These are phyloP conservation scores for Theocolax elegans DNA, from an alignment of 1,140 invertebrate species.

Conservation along the genomic window DNA sequence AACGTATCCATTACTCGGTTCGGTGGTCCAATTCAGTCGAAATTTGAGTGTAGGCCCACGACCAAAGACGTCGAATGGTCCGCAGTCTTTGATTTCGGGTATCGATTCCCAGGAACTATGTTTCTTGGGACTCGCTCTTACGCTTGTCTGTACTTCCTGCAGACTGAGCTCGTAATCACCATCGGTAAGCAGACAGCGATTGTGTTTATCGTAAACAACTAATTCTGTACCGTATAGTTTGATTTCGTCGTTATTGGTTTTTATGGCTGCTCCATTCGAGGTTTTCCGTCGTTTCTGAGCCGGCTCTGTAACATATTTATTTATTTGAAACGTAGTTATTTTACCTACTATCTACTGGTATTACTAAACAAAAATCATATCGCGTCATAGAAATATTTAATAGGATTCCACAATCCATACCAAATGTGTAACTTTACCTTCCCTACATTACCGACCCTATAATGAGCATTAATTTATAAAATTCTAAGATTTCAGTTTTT, in stretches of 20 bases:
- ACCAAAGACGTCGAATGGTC: slow-evolving; percentile 78
- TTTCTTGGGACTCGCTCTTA: slow-evolving; percentile 73
- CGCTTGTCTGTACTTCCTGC: slow-evolving; percentile 75
- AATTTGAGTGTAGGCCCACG: slow-evolving; percentile 86
- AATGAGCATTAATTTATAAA: no score
- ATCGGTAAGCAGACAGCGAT: slow-evolving; percentile 84
- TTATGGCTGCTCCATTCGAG: slow-evolving; percentile 57
- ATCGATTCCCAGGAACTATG: slow-evolving; percentile 85
- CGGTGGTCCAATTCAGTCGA: slow-evolving; percentile 83
- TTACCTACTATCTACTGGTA: no score
- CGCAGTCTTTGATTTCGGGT: slow-evolving; percentile 74
- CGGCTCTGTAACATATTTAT: slow-evolving; percentile 66
- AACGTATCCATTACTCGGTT: slow-evolving; percentile 77
- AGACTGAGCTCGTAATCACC: slow-evolving; percentile 91
- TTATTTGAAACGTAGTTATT: not conserved
- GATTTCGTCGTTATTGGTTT: slow-evolving; percentile 68
- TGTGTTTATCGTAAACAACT: slow-evolving; percentile 91
- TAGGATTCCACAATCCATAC: no score
- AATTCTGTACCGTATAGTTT: slow-evolving; percentile 86
- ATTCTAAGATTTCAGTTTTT: no score
- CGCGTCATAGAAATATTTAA: no score
- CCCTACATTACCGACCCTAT: no score
- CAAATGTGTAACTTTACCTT: no score
- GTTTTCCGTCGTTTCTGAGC: slow-evolving; percentile 73
- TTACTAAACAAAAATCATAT: no score